These are phyloP conservation scores for Piaya cayana DNA, from an alignment of 2,113 vertebrate species.

Conservation along the genomic window DNA sequence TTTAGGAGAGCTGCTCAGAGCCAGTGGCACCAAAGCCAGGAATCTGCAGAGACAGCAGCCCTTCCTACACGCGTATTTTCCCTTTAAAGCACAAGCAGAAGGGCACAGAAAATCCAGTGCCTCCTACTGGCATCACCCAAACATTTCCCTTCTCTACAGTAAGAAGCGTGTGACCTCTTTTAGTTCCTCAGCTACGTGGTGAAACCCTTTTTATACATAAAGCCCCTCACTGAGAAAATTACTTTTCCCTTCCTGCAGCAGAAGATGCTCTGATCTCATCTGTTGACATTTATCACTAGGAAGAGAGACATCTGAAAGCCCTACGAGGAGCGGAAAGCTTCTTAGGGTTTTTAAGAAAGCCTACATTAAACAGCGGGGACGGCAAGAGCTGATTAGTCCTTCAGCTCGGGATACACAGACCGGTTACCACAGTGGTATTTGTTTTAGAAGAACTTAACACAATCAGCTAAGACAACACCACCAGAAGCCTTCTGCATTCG, in stretches of 20 bases:
- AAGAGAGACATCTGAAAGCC: background rate
- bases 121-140: background rate
- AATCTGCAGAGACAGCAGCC: no score
- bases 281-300: slow-evolving; percentile 17
- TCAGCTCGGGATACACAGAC: background rate
- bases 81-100: background rate
- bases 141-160: rapidly evolving
- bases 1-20: background rate
- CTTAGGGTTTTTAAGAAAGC: slow-evolving; percentile 28
- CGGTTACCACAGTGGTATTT: background rate
- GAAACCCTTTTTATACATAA: background rate
- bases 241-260: background rate
- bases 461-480: background rate
- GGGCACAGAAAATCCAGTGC: background rate
- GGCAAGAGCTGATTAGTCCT: background rate
- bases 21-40: background rate
- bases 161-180: background rate
- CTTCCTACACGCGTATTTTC: rapidly evolving
- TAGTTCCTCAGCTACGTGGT: background rate
- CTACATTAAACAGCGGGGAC: background rate
- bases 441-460: background rate
- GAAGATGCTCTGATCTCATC: background rate
- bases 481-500: background rate
- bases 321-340: background rate
- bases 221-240: background rate